Evolutionary conservation across 2,888 invertebrate genomes (phyloP).

Genomic region (Bibio marci): DNA sequence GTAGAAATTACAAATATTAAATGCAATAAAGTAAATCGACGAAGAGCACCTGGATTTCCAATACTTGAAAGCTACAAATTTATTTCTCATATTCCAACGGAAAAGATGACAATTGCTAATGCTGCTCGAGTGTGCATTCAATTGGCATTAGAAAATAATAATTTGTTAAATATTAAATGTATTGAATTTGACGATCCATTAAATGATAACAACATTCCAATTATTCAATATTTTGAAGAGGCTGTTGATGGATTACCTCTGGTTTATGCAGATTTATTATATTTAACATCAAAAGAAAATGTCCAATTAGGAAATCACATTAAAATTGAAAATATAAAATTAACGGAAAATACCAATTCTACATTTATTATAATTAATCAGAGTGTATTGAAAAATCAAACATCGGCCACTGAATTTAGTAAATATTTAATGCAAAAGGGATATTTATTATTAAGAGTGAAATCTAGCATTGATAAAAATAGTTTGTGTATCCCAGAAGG

Average conservation of each 20-base stretch:
- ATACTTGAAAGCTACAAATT: constrained; percentile 61
- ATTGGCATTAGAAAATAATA: constrained; percentile 52
- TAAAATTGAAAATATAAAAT: constrained; percentile 41
- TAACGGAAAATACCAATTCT: constrained; percentile 25
- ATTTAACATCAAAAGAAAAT: constrained; percentile 26
- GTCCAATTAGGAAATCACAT: constrained; percentile 24
- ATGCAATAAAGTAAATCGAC: constrained; percentile 55
- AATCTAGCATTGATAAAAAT: constrained; percentile 24
- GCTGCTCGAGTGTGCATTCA: constrained; percentile 46
- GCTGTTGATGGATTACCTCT: constrained; percentile 49
- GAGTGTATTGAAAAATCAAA: constrained; percentile 17
- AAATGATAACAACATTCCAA: constrained; percentile 30
- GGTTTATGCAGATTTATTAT: constrained; percentile 44
- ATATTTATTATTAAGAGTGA: constrained; percentile 41
- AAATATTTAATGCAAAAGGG: constrained; percentile 36
- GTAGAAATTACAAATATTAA: constrained; percentile 55
- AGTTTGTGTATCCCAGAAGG: constrained; percentile 16
- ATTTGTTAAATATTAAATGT: constrained; percentile 40
- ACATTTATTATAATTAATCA: constrained; percentile 20
- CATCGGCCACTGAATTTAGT: constrained; percentile 20
- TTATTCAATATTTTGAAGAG: constrained; percentile 37
- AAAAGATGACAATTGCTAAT: constrained; percentile 23
- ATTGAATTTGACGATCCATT: constrained; percentile 39
- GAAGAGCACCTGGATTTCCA: constrained; percentile 50
- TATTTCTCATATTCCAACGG: constrained; percentile 37